Base-by-base conservation (phyloP, 2,797 vertebrate genomes). In the Danionella dracula region DNA sequence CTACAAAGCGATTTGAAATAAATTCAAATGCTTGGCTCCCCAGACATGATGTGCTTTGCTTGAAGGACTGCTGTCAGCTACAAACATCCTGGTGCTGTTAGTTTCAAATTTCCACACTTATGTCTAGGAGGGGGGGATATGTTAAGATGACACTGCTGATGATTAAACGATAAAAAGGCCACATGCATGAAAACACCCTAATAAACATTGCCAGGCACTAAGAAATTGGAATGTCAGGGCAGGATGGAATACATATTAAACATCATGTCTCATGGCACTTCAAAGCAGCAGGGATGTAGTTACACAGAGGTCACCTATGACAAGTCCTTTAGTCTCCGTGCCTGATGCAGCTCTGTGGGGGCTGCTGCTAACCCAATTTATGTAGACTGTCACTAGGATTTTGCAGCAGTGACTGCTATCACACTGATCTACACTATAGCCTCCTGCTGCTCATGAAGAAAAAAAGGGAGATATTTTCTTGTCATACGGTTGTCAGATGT, bases 321-420 rank as follows among this genome's bases (percentile, higher is more conserved):
- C 75, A 75, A 75, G 73, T 78, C 73, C 66, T 77, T 73, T 76
- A 73, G 69, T 71, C 65, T 67, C 70, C 65, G 60, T 66, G 64
- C 69, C 74, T 49, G 56, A 55, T 55, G 54, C 58, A 15, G 56
- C 71, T 72, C 66, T 70, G 68, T 71, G 72, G 64, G 71, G 55
- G 66, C 70, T 41, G 53, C 68, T 51, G 68, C 76, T 76, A 77
- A 72, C 74, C 76, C 78, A 78, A 79, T 81, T 79, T 79, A 79
- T 75, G 72, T 78, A 71, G 67, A 71, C 72, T 81, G 79, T 79
- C 77, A 77, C 63, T 27, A n/a, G 68, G 61, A 73, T 50, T 66
- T 68, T 66, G 64, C 68, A 61, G 64, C 34, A 7, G 45, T 57
- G 67, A 62, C 69, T 76, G 72, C 72, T 62, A 55, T 73, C 70